These are phyloP conservation scores for Grammomys surdaster DNA, from an alignment of 2,113 vertebrate species.

Conservation along the genomic window DNA sequence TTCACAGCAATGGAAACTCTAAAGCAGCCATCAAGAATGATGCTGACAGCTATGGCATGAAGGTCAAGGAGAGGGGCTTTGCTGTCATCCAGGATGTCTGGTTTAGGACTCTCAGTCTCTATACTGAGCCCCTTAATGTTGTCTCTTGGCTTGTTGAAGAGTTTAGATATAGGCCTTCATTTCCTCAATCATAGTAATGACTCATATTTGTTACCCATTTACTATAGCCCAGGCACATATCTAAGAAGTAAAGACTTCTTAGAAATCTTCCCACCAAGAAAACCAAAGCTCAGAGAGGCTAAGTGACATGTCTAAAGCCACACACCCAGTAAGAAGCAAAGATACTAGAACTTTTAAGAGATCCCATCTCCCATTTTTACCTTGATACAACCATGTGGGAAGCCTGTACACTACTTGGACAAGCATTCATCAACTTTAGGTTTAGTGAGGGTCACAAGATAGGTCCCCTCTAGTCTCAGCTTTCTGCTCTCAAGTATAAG, in stretches of 20 bases:
- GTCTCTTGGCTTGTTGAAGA: background rate
- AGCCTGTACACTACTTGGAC: too few species aligned
- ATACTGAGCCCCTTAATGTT: background rate
- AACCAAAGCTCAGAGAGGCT: background rate
- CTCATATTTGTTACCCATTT: background rate
- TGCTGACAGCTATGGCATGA: background rate
- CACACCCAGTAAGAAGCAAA: background rate
- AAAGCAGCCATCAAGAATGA: background rate
- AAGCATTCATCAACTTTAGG: background rate
- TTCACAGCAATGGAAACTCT: too few species aligned
- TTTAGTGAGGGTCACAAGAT: fast-evolving
- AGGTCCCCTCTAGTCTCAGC: fast-evolving
- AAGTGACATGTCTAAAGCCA: background rate
- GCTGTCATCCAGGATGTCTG: fast-evolving
- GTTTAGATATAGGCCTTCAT: background rate
- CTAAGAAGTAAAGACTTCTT: background rate
- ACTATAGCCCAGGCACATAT: background rate
- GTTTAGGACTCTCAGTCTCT: background rate
- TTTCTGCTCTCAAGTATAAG: background rate
- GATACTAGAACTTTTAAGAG: background rate
- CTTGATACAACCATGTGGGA: background rate
- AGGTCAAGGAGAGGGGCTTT: background rate
- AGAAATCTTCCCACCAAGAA: background rate
- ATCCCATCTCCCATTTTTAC: background rate
- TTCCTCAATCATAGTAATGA: background rate